Base-by-base conservation (phyloP, 1,140 invertebrate species). In the Cecropterus lyciades region DNA sequence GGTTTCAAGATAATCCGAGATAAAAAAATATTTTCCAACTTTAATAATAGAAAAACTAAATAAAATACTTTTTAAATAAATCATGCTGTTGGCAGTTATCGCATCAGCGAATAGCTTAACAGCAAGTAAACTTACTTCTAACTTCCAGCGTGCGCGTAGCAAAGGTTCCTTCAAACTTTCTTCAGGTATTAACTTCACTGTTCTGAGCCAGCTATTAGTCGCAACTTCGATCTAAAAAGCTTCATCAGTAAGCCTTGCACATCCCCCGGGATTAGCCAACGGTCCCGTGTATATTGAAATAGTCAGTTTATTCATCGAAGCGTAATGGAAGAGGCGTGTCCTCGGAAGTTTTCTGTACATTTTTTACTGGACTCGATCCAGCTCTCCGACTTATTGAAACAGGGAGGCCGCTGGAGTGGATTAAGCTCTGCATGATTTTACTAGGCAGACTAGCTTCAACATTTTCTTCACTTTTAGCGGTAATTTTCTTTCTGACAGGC, bases 211-310 rank as follows among this genome's bases (percentile, higher is more conserved):
- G 15, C 81, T 83, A 53, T 89, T 75, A 33, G 85, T 87, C 48
- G 81, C 85, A 33, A 94, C 85, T 43, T 90, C 83, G 11, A 94
- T 77, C 62, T 87, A 77, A 14, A 89, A 67, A 45, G 75, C 81
- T 30, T 82, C 82, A 15, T 84, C 83, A 0, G 77, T 73, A 43
- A 90, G 77, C 30, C 81, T 77, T 0, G 93, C 76, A 57, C 87
- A 78, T 7, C 89, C 73, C 10, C 93, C 92, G 0, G 93, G 93
- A 87, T 95, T 95, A 2, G 92, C 92, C 65, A 93, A 86, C 9
- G 91, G 77, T 66, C 93, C 93, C 8, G 94, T 94, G 78, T 95
- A 95, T 78, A 95, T 93, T 69, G 94, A 94, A 17, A 95, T 83
- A 0, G 93, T 94, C 7, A 96, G 79, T 65, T 93, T 93, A 20